These are phyloP conservation scores for Casuarius casuarius DNA, from an alignment of 2,113 vertebrate genomes.

Conservation along the genomic window DNA sequence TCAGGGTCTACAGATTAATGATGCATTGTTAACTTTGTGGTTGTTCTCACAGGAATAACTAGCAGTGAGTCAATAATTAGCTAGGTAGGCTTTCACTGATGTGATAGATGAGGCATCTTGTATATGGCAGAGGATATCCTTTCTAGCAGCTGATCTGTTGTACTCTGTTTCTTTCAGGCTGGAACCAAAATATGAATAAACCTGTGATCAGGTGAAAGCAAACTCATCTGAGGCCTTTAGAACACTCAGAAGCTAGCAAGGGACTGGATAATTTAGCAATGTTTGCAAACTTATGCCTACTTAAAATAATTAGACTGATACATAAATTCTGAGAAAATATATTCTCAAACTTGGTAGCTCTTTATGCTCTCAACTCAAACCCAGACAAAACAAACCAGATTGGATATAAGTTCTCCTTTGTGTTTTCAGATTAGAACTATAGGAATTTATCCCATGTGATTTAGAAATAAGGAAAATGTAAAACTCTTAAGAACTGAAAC, in stretches of 20 bases:
- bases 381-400: background rate
- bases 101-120: background rate
- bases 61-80: background rate
- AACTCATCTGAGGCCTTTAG: background rate
- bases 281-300: background rate
- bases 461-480: background rate
- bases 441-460: constrained; percentile 8
- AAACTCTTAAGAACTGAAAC: constrained; percentile 29
- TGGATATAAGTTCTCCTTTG: background rate
- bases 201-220: background rate
- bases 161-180: background rate
- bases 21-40: background rate
- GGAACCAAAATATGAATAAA: background rate
- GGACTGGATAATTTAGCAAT: background rate
- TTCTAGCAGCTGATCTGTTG: background rate
- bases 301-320: background rate
- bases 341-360: background rate
- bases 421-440: background rate
- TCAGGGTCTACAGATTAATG: background rate
- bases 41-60: background rate
- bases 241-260: background rate
- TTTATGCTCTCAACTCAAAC: background rate
- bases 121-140: background rate
- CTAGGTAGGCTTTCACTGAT: background rate
- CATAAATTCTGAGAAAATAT: background rate